Conservation (phyloP, 2,797 vertebrate species). For the Scolopax rusticola region DNA sequence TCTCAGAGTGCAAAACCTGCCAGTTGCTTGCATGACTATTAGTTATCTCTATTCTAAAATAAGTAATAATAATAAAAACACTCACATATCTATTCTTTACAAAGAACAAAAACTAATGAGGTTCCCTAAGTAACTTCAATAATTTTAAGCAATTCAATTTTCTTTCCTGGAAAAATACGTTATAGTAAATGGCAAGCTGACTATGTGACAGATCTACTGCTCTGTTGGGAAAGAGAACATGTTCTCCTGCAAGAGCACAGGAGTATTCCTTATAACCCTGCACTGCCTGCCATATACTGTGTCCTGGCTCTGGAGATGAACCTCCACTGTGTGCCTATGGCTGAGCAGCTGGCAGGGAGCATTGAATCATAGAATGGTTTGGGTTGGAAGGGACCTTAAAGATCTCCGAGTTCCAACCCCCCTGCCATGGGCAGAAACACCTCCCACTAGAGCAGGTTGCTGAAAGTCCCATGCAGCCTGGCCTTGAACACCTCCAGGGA, state of each 20-base stretch:
- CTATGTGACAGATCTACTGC: background rate
- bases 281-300: background rate
- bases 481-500: background rate
- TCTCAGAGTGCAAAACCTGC: conserved; percentile 13
- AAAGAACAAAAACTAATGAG: background rate
- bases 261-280: background rate
- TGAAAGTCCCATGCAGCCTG: background rate
- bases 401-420: background rate
- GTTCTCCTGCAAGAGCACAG: background rate
- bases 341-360: background rate
- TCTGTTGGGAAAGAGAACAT: background rate
- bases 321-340: too few relatives aligned
- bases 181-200: background rate
- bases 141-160: background rate
- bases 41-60: background rate
- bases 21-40: background rate
- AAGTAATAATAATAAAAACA: background rate
- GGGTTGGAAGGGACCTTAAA: background rate
- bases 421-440: background rate
- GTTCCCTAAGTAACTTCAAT: background rate
- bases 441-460: background rate
- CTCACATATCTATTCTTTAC: background rate
- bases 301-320: background rate
- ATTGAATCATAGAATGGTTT: background rate
- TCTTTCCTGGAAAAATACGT: background rate